Evolutionary conservation across 2,888 invertebrate genomes (phyloP).

Genomic region (Idaea dimidiata): DNA sequence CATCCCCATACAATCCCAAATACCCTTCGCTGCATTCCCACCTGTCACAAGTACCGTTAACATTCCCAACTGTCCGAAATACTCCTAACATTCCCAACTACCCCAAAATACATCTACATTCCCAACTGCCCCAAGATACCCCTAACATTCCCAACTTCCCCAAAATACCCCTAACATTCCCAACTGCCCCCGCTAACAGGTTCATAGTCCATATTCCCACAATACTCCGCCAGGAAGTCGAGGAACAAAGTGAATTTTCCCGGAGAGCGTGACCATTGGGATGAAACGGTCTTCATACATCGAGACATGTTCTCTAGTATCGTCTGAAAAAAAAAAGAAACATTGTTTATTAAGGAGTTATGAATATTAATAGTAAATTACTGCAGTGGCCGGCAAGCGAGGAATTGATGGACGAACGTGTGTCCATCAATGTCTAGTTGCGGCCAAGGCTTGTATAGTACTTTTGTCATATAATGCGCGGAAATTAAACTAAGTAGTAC

Average conservation of each 20-base stretch:
- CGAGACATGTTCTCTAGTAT: slow-evolving; percentile 59
- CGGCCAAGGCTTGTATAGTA: no score
- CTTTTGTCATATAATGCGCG: no score
- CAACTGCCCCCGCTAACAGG: slow-evolving; percentile 8
- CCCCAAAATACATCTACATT: neutral
- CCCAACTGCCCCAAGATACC: neutral
- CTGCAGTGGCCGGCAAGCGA: no score
- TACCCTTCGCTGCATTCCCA: no score
- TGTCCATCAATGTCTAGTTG: no score
- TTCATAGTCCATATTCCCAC: slow-evolving; percentile 66
- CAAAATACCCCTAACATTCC: neutral
- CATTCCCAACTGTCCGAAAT: neutral
- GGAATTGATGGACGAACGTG: no score
- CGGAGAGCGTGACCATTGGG: slow-evolving; percentile 50
- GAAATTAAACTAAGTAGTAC: no score
- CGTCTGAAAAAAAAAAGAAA: slow-evolving; percentile 40
- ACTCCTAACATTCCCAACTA: no score
- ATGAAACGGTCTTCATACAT: slow-evolving; percentile 64
- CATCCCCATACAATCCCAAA: no score
- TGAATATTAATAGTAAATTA: no score
- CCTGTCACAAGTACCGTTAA: no score
- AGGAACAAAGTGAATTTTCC: slow-evolving; percentile 69
- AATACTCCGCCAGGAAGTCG: slow-evolving; percentile 69
- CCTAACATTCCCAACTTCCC: slow-evolving; percentile 24
- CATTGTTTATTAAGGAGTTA: neutral